A percentile compares a stretch with the other conserved stretches of the same genome.
Conservation (phyloP, 2,797 vertebrate genomes). For the Hybognathus amarus region DNA sequence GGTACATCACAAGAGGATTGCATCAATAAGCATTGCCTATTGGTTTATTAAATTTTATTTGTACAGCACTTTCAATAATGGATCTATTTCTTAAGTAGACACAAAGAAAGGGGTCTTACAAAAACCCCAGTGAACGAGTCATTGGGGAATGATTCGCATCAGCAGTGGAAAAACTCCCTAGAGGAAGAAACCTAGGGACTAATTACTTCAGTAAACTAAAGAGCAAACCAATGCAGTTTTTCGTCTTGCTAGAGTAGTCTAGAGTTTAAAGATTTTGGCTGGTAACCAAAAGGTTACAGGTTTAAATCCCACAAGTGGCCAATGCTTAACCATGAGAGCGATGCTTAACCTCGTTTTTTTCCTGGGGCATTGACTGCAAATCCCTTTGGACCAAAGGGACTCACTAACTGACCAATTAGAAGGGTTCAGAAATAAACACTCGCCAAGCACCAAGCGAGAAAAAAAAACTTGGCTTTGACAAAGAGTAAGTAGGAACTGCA, state of each 20-base stretch:
- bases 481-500: neutral
- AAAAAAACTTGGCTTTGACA: neutral
- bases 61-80: neutral
- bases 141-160: neutral
- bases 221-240: neutral
- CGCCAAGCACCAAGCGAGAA: neutral
- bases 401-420: conserved; percentile 1
- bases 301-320: neutral
- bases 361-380: neutral
- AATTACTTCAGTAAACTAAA: neutral
- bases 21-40: neutral
- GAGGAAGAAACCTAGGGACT: neutral
- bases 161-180: neutral
- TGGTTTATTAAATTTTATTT: neutral
- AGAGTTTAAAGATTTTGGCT: neutral
- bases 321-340: neutral
- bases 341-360: neutral
- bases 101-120: neutral
- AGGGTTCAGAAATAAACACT: neutral
- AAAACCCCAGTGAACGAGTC: neutral
- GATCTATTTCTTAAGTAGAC: neutral
- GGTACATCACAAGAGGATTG: neutral
- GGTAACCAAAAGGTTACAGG: neutral
- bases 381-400: neutral
- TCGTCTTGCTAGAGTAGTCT: neutral